Evolutionary conservation across 2,113 vertebrate genomes (phyloP), one percentile per base, ranked within the genome.

Genomic region (Eurystomus gularis): DNA sequence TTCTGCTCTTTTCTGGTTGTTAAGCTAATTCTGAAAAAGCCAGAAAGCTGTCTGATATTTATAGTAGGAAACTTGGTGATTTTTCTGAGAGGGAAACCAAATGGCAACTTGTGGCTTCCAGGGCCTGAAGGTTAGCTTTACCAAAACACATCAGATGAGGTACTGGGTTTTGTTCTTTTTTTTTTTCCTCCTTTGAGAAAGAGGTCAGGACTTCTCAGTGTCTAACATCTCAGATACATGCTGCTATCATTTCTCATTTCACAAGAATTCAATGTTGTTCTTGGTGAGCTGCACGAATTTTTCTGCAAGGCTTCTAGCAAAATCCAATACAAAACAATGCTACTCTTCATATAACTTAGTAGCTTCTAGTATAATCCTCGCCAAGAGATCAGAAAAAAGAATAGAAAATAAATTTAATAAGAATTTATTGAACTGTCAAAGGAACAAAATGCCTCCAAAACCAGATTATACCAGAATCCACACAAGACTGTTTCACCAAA

Each of bases 271-370:
- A 20, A 39, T 57, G 18, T 23, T 77, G 9, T 62, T 87, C 33
- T 75, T 5, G 0, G 17, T 9, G 44, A 7, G 35, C 33, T 48
- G 16, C 0, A 0, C 57, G 26, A 81, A 44, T 76, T 52, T 68
- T 33, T 62, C 75, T 82, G 29, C 35, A 42, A 68, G 66, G n/a
- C n/a, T 95, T 64, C 82, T 72, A 86, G 58, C 12, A 88, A 86
- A 86, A 84, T 78, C n/a, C 55, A 66, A 24, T 31, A 15, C 0
- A 6, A 83, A 80, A n/a, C 28, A 65, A 78, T 48, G 11, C 39
- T 68, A 14, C 18, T 80, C 31, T 62, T 66, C 49, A 8, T 17
- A 6, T 17, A 60, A n/a, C 9, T 76, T 73, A 26, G 33, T 49
- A 7, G 12, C 49, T 80, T 70, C 62, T 65, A 61, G 46, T 24